Evolutionary conservation across 2,113 vertebrate genomes (phyloP), one percentile per base, ranked within the genome.

Genomic region (Nyctibius bracteatus): DNA sequence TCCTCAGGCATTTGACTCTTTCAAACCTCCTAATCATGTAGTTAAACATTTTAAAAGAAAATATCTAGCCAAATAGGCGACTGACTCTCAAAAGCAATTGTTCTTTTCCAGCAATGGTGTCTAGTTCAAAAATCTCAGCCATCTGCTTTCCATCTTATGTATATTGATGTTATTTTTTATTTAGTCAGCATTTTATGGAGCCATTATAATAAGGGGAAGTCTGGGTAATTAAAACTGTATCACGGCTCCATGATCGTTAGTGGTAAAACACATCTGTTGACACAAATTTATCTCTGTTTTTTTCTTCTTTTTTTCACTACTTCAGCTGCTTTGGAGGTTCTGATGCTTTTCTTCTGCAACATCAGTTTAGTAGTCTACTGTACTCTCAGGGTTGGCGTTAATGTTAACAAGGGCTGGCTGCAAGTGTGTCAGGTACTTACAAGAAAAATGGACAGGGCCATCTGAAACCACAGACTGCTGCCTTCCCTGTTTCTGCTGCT

Each of bases 91-190:
- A 86, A 94, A 95, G 78, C 81, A 66, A 70, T 84, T 85, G 59
- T 94, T 81, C 58, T 88, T 86, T 95, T 96, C 90, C 90, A 93
- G 52, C 77, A 95, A 73, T 89, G 94, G 77, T 87, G 96, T 94
- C 81, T 81, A 90, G 90, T 95, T 90, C 25, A 91, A 96, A 94
- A 96, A 66, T 94, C 62, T 92, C 84, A 94, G 86, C 96, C 96
- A 97, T 97, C 96, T 98, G 96, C 94, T 98, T 97, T 81, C 96
- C 70, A 94, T 97, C 92, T 96, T 95, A 92, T 58, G 78, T 94
- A 91, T 97, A 92, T 57, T 93, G 95, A 95, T 96, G 92, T 96
- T 97, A 85, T 96, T 96, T 96, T 97, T 93, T 75, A 94, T 67
- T 96, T 86, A 77, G 70, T 85, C 81, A 78, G 65, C 66, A 70